A percentile compares a stretch with the other conserved stretches of the same genome.
Evolutionary conservation across 2,797 vertebrate species (phyloP).

Genomic region (Myotis daubentonii): DNA sequence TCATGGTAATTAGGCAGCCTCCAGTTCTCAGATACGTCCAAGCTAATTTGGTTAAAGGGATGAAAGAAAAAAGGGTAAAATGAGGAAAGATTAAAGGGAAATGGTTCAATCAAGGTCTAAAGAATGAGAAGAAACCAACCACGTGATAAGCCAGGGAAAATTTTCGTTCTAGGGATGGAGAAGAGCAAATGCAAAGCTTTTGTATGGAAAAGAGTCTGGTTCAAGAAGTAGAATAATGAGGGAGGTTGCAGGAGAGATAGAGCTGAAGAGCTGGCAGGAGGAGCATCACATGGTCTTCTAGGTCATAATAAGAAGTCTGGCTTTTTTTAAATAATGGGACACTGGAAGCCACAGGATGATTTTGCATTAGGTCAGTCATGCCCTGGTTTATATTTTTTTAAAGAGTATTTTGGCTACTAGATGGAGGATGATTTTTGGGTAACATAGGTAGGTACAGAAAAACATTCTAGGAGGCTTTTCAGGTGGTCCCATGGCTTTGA

Average conservation of each 20-base stretch:
- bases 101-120: neutral
- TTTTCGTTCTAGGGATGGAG: neutral
- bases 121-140: neutral
- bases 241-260: neutral
- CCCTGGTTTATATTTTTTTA: neutral
- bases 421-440: neutral
- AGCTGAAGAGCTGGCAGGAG: neutral
- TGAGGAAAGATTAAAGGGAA: neutral
- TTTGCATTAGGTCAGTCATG: neutral
- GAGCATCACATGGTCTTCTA: neutral
- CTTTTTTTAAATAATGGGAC: neutral
- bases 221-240: neutral
- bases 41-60: neutral
- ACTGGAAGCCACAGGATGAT: neutral
- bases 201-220: neutral
- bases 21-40: neutral
- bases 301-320: neutral
- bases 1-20: neutral
- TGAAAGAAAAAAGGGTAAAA: neutral
- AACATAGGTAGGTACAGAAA: neutral
- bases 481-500: neutral
- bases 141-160: neutral
- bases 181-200: neutral
- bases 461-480: neutral
- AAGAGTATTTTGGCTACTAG: neutral